These are phyloP conservation scores for Monoplex corrugatus DNA, from an alignment of 2,888 invertebrate genomes.

Conservation along the genomic window DNA sequence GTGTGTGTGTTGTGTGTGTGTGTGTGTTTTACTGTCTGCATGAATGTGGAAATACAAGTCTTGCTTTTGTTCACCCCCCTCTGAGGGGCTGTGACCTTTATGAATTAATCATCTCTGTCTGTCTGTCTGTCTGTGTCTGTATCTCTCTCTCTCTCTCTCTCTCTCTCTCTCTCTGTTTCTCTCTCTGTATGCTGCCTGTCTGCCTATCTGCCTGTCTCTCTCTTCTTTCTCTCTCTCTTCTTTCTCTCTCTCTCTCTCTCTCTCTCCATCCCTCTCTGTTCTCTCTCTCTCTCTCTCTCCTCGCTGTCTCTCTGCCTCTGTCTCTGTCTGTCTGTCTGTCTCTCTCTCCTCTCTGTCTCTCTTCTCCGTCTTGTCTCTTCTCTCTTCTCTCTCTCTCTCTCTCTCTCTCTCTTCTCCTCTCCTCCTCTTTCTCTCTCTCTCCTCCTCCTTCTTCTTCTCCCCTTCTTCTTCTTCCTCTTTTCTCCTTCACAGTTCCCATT, in stretches of 20 bases:
- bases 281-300: neutral
- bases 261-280: neutral
- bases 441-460: neutral
- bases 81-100: no score
- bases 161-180: neutral
- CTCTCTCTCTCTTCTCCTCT: neutral
- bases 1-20: slow-evolving; percentile 12
- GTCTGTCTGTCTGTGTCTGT: neutral
- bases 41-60: no score
- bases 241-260: neutral
- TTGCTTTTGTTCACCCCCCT: no score
- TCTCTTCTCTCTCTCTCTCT: neutral
- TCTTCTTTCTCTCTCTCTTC: neutral
- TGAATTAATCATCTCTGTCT: neutral
- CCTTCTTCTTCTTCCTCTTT: neutral
- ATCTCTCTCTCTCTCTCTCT: no score
- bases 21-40: neutral
- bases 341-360: neutral
- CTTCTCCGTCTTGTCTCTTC: neutral
- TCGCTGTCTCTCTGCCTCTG: neutral
- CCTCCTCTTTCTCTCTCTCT: neutral
- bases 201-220: neutral
- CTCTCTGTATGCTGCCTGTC: neutral
- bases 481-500: no score
- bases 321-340: neutral